Evolutionary conservation across 2,888 invertebrate species (phyloP).

Genomic region (Congeria kusceri): DNA sequence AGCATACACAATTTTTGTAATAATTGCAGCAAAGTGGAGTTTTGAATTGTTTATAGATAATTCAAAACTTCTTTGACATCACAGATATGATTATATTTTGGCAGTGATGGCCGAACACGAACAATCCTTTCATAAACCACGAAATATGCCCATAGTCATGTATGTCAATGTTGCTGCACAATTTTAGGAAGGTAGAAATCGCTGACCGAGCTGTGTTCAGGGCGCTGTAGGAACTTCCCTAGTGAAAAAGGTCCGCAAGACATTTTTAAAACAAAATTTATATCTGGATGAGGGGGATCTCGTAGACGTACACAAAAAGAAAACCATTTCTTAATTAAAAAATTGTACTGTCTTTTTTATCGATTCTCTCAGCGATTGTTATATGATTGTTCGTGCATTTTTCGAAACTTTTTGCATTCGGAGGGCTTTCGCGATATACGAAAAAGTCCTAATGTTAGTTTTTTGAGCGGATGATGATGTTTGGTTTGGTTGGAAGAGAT

Average conservation of each 20-base stretch:
- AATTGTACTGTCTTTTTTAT: constrained; percentile 33
- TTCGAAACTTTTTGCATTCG: not conserved
- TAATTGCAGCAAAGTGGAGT: not conserved
- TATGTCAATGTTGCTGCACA: constrained; percentile 3
- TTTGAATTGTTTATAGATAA: not conserved
- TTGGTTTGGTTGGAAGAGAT: too few species aligned
- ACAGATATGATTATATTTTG: not conserved
- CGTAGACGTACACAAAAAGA: constrained; percentile 24
- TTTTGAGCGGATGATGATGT: too few species aligned
- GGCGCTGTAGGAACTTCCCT: not conserved
- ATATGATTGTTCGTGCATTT: not conserved
- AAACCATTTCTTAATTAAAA: constrained; percentile 43
- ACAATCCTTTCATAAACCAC: constrained; percentile 14
- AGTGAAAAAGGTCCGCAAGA: not conserved
- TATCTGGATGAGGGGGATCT: constrained; percentile 4
- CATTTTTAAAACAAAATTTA: not conserved
- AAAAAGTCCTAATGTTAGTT: too few species aligned
- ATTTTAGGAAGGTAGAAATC: not conserved
- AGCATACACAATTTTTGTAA: not conserved
- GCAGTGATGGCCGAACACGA: not conserved
- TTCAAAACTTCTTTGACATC: constrained; percentile 1
- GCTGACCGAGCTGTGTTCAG: constrained; percentile 42
- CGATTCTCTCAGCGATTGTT: constrained; percentile 20
- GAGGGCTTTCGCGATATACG: too few species aligned
- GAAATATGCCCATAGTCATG: not conserved